Evolutionary conservation across 2,113 vertebrate genomes (phyloP).

Genomic region (Zapornia atra): DNA sequence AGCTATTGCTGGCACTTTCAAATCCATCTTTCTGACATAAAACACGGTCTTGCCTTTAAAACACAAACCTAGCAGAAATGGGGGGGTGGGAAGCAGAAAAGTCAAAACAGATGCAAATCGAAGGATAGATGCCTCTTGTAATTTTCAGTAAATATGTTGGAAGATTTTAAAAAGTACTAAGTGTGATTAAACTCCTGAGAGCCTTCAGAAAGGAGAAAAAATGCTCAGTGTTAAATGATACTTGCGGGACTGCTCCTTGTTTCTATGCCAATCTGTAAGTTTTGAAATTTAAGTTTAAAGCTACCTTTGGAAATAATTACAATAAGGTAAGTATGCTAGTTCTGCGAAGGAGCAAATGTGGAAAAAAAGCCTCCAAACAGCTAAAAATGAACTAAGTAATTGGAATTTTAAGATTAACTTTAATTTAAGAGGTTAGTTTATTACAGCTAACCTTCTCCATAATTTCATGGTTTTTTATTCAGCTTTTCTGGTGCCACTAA

Average conservation of each 20-base stretch:
- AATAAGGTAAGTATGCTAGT: not conserved
- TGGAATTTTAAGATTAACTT: conserved; percentile 15
- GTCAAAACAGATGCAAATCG: not conserved
- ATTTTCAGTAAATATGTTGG: not conserved
- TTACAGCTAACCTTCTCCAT: not conserved
- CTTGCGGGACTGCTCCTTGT: not conserved
- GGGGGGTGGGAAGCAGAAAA: not conserved
- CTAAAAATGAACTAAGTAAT: not conserved
- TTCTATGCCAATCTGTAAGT: not conserved
- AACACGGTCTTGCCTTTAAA: not conserved
- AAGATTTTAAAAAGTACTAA: not conserved
- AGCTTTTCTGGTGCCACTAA: conserved; percentile 29
- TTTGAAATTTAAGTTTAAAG: not conserved
- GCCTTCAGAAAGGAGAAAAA: not conserved
- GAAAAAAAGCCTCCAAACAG: not conserved
- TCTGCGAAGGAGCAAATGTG: conserved; percentile 1
- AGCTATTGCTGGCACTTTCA: conserved; percentile 9
- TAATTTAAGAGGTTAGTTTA: conserved; percentile 8
- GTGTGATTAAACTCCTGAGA: not conserved
- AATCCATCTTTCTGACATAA: conserved; percentile 14
- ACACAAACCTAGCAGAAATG: not conserved
- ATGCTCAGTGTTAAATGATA: not conserved
- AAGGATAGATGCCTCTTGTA: not conserved
- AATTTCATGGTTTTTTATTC: not conserved
- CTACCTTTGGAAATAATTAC: not conserved